Percentiles rank a stretch among this genome's conserved stretches.
Conservation (phyloP, 2,113 vertebrate species). For the Antigone vipio region DNA sequence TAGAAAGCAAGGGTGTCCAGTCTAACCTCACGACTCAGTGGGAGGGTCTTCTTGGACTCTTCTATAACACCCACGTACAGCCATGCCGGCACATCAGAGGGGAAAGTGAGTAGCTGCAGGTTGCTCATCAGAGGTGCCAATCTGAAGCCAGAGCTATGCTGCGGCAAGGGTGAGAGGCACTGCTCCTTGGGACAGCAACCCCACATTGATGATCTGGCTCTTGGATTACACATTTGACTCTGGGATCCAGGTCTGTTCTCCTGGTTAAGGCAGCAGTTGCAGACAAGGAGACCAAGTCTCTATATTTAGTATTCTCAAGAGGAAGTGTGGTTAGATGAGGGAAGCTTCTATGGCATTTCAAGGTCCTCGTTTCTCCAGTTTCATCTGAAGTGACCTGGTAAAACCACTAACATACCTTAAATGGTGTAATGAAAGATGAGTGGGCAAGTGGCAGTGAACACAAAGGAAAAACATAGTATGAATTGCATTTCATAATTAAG, state of each 20-base stretch:
- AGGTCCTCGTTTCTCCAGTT: background rate
- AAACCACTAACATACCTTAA: background rate
- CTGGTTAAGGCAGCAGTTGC: rapidly evolving
- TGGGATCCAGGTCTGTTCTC: background rate
- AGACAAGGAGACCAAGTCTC: background rate
- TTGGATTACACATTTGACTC: background rate
- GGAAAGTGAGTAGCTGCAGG: background rate
- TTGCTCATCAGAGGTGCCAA: background rate
- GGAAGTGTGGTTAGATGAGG: background rate
- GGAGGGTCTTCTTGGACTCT: too few species aligned
- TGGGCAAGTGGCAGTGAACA: background rate
- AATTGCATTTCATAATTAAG: background rate
- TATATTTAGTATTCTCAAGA: background rate
- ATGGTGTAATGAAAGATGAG: background rate
- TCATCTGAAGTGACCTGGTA: background rate
- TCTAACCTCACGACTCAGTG: too few species aligned
- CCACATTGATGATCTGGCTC: background rate
- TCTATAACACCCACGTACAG: too few species aligned
- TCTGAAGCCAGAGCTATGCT: background rate
- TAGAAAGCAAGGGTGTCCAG: too few species aligned
- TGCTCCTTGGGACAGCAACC: background rate
- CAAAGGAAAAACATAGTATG: background rate
- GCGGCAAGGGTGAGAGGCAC: background rate
- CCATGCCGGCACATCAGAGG: background rate
- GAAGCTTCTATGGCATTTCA: background rate